Conservation (phyloP, 2,888 invertebrate genomes). For the Gandaritis pyraliata region DNA sequence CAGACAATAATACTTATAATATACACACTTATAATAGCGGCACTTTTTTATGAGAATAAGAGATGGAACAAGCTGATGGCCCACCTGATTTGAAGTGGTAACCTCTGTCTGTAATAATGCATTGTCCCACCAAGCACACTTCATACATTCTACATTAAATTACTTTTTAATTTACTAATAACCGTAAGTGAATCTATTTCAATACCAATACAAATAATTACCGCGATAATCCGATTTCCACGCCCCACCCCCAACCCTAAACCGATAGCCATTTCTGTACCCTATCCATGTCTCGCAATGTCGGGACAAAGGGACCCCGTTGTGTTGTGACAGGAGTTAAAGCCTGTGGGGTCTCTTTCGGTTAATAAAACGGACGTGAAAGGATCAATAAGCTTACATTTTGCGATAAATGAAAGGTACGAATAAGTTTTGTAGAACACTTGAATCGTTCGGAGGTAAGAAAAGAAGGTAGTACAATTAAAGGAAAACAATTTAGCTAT, state of each 20-base stretch:
- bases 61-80: no score
- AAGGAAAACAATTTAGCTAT: no score
- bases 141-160: no score
- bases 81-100: no score
- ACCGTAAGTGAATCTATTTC: constrained; percentile 13
- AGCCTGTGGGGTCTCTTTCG: constrained; percentile 41
- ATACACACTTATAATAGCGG: no score
- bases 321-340: constrained; percentile 82
- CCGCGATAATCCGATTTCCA: constrained; percentile 53
- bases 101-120: no score
- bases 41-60: no score
- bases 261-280: constrained; percentile 50
- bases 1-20: no score
- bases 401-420: neutral
- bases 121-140: no score
- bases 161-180: constrained; percentile 8
- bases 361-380: constrained; percentile 24
- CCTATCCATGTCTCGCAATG: constrained; percentile 67
- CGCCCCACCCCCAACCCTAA: constrained; percentile 60
- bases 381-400: constrained; percentile 8
- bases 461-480: no score
- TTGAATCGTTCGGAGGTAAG: no score
- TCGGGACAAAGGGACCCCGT: constrained; percentile 60
- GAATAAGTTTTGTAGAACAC: no score
- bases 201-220: constrained; percentile 34